Base-by-base conservation (phyloP, 2,113 vertebrate genomes). In the Neotoma lepida region DNA sequence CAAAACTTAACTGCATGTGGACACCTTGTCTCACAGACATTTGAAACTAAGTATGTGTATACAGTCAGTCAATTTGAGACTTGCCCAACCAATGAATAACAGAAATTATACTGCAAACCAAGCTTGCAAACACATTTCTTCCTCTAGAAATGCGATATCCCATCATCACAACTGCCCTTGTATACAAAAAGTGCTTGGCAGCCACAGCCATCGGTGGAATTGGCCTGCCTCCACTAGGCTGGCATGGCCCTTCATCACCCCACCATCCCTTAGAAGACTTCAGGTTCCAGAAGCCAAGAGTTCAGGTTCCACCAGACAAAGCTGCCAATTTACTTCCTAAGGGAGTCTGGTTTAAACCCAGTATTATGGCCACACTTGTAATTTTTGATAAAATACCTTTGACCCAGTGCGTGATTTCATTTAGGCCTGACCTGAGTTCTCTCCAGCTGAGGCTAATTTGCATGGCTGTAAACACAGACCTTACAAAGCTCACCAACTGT, bases 361-460 rank as follows among this genome's bases (percentile, higher is more conserved):
- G 44, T 6, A 44, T 35, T 87, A 15, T 71, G 93, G 74, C 87
- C 70, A 74, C 90, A 86, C 71, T 95, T 96, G 35, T 2, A 80
- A 94, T 95, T 94, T 97, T 96, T 97, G 88, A 96, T 96, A 96
- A 97, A 95, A 94, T 93, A 96, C 92, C 91, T 96, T 94, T 88
- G 90, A 82, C 96, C 89, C 71, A 71, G 93, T 91, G 80, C 76
- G 89, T 96, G 91, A 94, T 97, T 96, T 96, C 91, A 14, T 89
- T 93, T 94, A 56, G 85, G 46, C 70, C 89, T 73, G 91, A 95
- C 96, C 94, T 91, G 95, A 93, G 94, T 97, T 97, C 91, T 95
- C 94, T 97, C 96, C 96, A 96, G 95, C 97, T 97, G 96, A 96
- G 97, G 95, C 93, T 97, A 96, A 97, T 97, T 97, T 97, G 96